phyloP scores from a whole-genome alignment of 2,888 invertebrate genomes.

The Byasa hedistus region DNA sequence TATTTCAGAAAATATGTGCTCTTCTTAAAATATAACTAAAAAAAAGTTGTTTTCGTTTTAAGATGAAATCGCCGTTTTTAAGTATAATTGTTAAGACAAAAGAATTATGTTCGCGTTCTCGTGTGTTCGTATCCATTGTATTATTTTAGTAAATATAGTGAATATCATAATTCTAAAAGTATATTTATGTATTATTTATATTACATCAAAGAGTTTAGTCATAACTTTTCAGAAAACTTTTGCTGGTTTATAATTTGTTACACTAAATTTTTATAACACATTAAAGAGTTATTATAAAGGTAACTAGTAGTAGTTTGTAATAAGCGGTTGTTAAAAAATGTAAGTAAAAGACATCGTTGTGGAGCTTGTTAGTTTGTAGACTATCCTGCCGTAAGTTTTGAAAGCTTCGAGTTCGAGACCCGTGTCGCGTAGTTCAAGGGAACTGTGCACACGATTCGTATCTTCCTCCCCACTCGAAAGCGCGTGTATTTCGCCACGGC shows the following conservation, averaged over 20 bases:
- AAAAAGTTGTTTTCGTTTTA: conserved; percentile 43
- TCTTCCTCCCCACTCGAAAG: conserved; percentile 61
- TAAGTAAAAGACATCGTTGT: no score
- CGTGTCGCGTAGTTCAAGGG: conserved; percentile 44
- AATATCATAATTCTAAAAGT: not conserved
- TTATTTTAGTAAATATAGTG: not conserved
- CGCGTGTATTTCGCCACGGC: conserved; percentile 67
- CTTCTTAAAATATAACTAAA: not conserved
- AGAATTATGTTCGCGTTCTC: conserved; percentile 68
- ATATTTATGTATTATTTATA: not conserved
- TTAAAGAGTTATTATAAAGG: no score
- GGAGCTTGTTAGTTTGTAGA: no score
- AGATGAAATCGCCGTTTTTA: conserved; percentile 75
- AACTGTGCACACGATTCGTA: conserved; percentile 54
- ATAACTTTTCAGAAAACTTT: no score
- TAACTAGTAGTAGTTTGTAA: no score
- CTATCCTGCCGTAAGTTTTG: no score
- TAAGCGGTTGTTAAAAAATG: no score
- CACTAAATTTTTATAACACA: no score
- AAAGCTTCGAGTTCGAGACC: no score
- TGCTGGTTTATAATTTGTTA: no score
- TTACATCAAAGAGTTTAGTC: no score
- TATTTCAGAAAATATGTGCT: no score
- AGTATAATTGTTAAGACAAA: conserved; percentile 75
- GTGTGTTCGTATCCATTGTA: conserved; percentile 52